phyloP scores from a whole-genome alignment of 2,888 invertebrate genomes.

The Drosophila heteroneura region DNA sequence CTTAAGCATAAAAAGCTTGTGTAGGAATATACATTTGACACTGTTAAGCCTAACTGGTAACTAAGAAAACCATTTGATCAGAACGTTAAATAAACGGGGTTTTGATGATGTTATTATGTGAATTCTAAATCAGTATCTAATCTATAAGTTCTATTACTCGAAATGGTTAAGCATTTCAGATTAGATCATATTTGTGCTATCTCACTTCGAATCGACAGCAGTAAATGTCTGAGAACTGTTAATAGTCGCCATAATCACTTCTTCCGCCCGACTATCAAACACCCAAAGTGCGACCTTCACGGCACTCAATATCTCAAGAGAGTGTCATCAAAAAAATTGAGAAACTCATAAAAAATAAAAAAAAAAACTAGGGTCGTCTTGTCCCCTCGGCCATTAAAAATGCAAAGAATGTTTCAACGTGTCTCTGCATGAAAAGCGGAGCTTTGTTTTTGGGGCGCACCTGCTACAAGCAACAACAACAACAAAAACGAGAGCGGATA shows the following conservation, averaged over 20 bases:
- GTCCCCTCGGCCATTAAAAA: constrained; percentile 42
- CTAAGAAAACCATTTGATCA: neutral
- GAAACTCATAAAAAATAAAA: constrained; percentile 6
- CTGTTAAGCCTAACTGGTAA: neutral
- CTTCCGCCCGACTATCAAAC: neutral
- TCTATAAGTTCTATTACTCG: neutral
- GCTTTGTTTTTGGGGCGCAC: constrained; percentile 22
- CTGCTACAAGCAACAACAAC: constrained; percentile 20
- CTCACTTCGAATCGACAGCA: neutral
- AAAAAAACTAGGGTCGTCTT: neutral
- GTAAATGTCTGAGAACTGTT: neutral
- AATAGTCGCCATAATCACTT: neutral
- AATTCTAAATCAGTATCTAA: neutral
- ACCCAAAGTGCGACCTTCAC: constrained; percentile 45
- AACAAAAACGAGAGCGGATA: neutral
- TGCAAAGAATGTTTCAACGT: constrained; percentile 50
- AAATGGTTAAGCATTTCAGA: neutral
- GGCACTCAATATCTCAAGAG: constrained; percentile 15
- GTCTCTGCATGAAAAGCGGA: constrained; percentile 38
- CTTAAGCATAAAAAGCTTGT: neutral
- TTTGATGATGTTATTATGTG: neutral
- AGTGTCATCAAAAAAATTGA: constrained; percentile 21
- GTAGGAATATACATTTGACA: neutral
- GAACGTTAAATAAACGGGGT: neutral
- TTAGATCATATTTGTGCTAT: neutral